Evolutionary conservation across 2,113 vertebrate species (phyloP).

Genomic region (Beaufortia kweichowensis): DNA sequence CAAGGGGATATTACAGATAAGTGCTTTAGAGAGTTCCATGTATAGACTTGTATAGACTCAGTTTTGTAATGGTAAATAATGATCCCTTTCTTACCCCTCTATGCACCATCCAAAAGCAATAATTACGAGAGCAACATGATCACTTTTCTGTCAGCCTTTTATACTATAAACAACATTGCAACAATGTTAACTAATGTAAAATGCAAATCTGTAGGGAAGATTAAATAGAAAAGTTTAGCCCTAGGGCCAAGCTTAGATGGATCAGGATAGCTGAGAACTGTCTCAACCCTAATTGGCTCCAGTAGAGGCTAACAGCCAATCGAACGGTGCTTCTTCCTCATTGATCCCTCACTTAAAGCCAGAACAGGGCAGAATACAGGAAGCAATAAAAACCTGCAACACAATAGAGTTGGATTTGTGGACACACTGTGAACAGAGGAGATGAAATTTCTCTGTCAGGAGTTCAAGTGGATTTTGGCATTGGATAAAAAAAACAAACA

Average conservation of each 20-base stretch:
- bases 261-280: constrained; percentile 60
- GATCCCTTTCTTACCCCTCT: constrained; percentile 15
- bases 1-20: background rate
- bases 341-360: constrained; percentile 68
- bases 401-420: constrained; percentile 31
- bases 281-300: constrained; percentile 73
- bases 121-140: constrained; percentile 8
- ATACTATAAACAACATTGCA: constrained; percentile 37
- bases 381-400: constrained; percentile 64
- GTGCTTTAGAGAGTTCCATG: background rate
- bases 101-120: constrained; percentile 24
- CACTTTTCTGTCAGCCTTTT: constrained; percentile 27
- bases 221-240: constrained; percentile 68
- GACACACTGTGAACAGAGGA: background rate
- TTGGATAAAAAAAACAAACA: constrained; percentile 28
- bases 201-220: constrained; percentile 70
- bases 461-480: constrained; percentile 18
- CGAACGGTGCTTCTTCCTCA: constrained; percentile 62
- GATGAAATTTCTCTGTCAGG: constrained; percentile 1
- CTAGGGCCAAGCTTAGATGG: constrained; percentile 64
- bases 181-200: constrained; percentile 63
- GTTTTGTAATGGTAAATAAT: constrained; percentile 11
- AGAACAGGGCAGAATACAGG: constrained; percentile 62
- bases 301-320: constrained; percentile 61
- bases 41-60: background rate